phyloP scores from a whole-genome alignment of 2,888 invertebrate genomes.

The Corbicula japonica region DNA sequence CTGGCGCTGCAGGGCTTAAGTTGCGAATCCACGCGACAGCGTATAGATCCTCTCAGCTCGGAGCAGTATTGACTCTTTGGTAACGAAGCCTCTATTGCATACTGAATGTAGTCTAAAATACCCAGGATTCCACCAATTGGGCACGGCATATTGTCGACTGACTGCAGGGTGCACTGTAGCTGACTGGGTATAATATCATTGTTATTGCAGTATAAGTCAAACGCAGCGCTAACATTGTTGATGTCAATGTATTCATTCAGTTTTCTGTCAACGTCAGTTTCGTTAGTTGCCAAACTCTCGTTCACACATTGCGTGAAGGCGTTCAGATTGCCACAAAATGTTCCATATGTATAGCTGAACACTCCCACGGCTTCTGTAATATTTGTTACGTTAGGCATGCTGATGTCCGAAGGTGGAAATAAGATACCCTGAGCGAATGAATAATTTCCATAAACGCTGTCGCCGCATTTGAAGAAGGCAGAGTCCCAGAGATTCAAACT shows the following conservation, averaged over 20 bases:
- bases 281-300: background rate
- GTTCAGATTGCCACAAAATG: background rate
- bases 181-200: background rate
- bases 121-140: background rate
- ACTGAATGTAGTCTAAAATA: background rate
- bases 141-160: background rate
- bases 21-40: background rate
- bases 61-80: background rate
- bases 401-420: too few relatives aligned
- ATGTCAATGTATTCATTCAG: background rate
- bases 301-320: background rate
- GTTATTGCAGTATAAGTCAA: background rate
- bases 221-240: background rate
- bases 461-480: too few relatives aligned
- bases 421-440: too few relatives aligned
- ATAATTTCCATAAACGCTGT: too few relatives aligned
- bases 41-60: background rate
- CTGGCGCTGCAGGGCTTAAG: background rate
- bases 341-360: too few relatives aligned
- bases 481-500: too few relatives aligned
- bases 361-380: too few relatives aligned
- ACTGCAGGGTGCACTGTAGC: background rate
- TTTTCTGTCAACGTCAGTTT: background rate
- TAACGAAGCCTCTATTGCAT: background rate
- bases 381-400: too few relatives aligned